A percentile compares a stretch with the other conserved stretches of the same genome.
phyloP scores from a whole-genome alignment of 2,888 invertebrate genomes.

The Chesias legatella region DNA sequence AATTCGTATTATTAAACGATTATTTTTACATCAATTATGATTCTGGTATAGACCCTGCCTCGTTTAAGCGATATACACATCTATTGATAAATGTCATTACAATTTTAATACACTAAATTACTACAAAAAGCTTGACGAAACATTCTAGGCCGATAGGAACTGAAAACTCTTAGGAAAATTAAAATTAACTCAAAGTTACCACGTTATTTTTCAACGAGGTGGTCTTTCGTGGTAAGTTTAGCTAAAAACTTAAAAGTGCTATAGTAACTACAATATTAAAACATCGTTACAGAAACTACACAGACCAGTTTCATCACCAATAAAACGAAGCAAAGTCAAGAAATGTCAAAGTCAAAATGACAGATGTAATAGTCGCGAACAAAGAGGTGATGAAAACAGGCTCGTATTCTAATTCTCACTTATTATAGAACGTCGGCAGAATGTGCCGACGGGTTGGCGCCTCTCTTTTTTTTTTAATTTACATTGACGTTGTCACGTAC shows the following conservation, averaged over 20 bases:
- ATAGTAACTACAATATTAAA: slow-evolving; percentile 34
- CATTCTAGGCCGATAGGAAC: slow-evolving; percentile 77
- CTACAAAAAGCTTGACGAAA: slow-evolving; percentile 65
- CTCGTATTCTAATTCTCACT: slow-evolving; percentile 60
- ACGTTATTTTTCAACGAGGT: not conserved
- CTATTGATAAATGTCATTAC: slow-evolving; percentile 38
- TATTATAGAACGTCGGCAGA: slow-evolving; percentile 31
- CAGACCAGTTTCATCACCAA: slow-evolving; percentile 9
- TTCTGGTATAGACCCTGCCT: slow-evolving; percentile 77
- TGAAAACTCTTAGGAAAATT: slow-evolving; percentile 46
- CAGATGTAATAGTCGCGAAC: slow-evolving; percentile 26
- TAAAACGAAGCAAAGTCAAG: slow-evolving; percentile 9
- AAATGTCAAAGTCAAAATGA: slow-evolving; percentile 26
- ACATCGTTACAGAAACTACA: slow-evolving; percentile 5
- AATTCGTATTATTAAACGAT: slow-evolving; percentile 47
- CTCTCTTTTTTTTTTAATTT: slow-evolving; percentile 12
- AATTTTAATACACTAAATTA: slow-evolving; percentile 48
- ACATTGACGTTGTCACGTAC: slow-evolving; percentile 18
- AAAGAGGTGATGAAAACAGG: slow-evolving; percentile 14
- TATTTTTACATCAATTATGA: slow-evolving; percentile 54
- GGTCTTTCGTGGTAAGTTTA: not conserved
- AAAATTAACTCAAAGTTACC: slow-evolving; percentile 12
- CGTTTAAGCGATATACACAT: slow-evolving; percentile 70
- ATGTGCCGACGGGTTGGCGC: slow-evolving; percentile 30
- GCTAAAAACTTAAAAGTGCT: slow-evolving; percentile 43